These are phyloP conservation scores for Drosophila tani DNA, from an alignment of 1,140 invertebrate genomes.

Conservation along the genomic window DNA sequence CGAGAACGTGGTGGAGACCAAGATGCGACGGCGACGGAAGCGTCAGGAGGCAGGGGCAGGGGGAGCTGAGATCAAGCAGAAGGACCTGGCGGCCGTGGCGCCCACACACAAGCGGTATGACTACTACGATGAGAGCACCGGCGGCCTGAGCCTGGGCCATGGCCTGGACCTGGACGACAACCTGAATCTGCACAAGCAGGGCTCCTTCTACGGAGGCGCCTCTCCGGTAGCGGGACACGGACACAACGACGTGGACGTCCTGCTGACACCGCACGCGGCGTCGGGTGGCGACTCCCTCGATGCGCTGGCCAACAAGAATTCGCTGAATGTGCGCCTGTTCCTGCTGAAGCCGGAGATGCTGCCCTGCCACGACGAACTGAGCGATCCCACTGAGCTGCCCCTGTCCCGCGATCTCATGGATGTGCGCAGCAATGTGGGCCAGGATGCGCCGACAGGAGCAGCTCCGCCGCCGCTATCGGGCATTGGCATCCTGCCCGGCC, in stretches of 20 bases:
- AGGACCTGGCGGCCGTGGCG: constrained; percentile 58
- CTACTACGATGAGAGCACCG: constrained; percentile 70
- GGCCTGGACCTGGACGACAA: constrained; percentile 75
- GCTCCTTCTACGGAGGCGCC: constrained; percentile 59
- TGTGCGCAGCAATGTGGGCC: constrained; percentile 75
- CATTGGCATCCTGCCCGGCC: constrained; percentile 2
- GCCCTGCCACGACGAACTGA: constrained; percentile 88
- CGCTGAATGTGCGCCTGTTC: constrained; percentile 85
- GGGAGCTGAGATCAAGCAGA: not conserved
- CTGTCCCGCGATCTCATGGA: constrained; percentile 85
- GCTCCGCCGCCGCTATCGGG: not conserved
- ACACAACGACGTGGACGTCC: constrained; percentile 74
- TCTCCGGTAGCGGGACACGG: constrained; percentile 35
- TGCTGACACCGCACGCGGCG: constrained; percentile 29
- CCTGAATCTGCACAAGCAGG: constrained; percentile 75
- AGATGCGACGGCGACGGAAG: constrained; percentile 36
- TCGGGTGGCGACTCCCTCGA: constrained; percentile 54
- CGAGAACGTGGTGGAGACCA: constrained; percentile 66
- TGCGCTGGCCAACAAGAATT: constrained; percentile 63
- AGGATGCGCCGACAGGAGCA: constrained; percentile 53
- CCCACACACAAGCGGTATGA: constrained; percentile 74
- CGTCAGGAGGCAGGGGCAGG: constrained; percentile 8
- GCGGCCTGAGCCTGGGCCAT: constrained; percentile 42
- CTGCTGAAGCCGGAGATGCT: constrained; percentile 88
- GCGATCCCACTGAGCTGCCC: constrained; percentile 87